A percentile compares a stretch with the other conserved stretches of the same genome.
Conservation (phyloP, 2,113 vertebrate species). For the Piaya cayana region DNA sequence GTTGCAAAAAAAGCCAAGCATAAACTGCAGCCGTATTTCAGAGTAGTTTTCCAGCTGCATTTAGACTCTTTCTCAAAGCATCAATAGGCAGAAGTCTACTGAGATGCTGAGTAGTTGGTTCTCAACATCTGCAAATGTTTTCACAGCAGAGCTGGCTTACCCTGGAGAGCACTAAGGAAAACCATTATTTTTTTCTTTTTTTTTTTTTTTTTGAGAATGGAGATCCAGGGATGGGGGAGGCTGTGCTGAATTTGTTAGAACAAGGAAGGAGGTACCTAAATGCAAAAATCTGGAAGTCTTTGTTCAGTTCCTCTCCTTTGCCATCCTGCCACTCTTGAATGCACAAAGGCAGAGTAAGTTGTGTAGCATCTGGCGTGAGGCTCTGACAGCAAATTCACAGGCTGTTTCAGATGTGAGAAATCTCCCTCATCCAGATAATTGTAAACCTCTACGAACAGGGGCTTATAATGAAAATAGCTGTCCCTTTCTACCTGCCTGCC, state of each 20-base stretch:
- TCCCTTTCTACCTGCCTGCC: background rate
- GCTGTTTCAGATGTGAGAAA: background rate
- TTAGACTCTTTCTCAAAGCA: background rate
- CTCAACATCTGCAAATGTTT: conserved; percentile 50
- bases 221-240: background rate
- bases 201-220: background rate
- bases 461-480: background rate
- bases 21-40: background rate
- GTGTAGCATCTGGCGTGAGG: background rate
- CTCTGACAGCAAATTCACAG: background rate
- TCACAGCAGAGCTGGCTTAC: background rate
- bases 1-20: background rate
- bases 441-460: background rate
- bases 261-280: background rate
- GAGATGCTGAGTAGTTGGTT: conserved; percentile 1
- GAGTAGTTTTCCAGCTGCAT: background rate
- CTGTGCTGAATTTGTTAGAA: background rate
- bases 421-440: background rate
- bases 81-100: background rate
- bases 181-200: background rate
- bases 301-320: background rate
- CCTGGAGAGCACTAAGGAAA: conserved; percentile 14
- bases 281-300: background rate
- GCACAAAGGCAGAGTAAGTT: background rate
- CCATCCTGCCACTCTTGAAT: background rate